Evolutionary conservation across 2,797 vertebrate genomes (phyloP).

Genomic region (Sylvilagus floridanus): DNA sequence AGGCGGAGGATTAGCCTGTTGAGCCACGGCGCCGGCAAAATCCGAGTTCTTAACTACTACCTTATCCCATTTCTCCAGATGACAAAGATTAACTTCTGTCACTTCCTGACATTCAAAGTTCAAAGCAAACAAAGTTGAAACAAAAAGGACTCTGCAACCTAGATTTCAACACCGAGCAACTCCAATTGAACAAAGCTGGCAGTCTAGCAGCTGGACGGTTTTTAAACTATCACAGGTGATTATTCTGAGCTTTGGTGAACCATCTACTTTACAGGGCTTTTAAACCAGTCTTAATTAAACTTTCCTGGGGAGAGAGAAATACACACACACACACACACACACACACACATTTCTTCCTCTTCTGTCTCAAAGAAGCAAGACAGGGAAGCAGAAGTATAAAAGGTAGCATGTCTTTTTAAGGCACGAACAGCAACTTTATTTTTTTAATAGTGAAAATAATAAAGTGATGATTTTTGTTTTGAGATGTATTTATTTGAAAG

Average conservation of each 20-base stretch:
- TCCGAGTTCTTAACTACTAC: not conserved
- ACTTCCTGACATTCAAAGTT: constrained; percentile 29
- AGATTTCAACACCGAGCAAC: not conserved
- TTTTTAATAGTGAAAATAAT: not conserved
- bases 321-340: not conserved
- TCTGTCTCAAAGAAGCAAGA: constrained; percentile 5
- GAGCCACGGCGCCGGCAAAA: not conserved
- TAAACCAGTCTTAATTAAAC: constrained; percentile 33
- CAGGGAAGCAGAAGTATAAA: not conserved
- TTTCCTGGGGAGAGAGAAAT: not conserved
- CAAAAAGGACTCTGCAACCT: constrained; percentile 14
- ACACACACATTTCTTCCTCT: not conserved
- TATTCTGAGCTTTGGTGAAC: constrained; percentile 8
- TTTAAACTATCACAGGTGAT: not conserved
- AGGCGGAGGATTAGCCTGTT: too few species aligned
- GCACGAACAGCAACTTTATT: constrained; percentile 12
- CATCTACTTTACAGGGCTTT: not conserved
- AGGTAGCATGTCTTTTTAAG: not conserved
- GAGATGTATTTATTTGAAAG: too few species aligned
- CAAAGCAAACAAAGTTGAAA: constrained; percentile 7
- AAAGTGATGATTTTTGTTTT: constrained; percentile 36
- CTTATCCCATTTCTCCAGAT: not conserved
- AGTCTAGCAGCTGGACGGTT: not conserved
- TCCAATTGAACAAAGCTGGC: not conserved
- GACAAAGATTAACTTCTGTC: constrained; percentile 20